Percentiles rank a stretch among this genome's conserved stretches.
Conservation (phyloP, 37 sponge, comb jelly and placozoan genomes). For the Axinella damicornis region DNA sequence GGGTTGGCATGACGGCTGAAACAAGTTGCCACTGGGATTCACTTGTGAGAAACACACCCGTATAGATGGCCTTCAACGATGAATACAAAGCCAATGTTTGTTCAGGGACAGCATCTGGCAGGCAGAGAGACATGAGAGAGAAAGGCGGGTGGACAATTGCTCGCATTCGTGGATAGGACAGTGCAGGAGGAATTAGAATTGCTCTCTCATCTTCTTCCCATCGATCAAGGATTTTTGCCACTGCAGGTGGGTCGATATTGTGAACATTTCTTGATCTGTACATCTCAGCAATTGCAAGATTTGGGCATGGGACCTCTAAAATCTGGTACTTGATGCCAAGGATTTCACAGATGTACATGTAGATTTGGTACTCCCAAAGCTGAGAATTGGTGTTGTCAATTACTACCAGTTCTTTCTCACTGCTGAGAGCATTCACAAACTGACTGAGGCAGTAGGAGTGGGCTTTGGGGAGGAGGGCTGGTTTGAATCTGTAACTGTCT, state of each 20-base stretch:
- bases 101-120: conserved; percentile 8
- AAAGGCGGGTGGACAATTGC: background rate
- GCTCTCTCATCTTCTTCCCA: conserved; percentile 80
- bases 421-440: conserved; percentile 56
- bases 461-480: conserved; percentile 52
- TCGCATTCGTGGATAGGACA: conserved; percentile 42
- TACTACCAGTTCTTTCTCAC: conserved; percentile 55
- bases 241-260: conserved; percentile 36
- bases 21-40: conserved; percentile 72
- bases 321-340: conserved; percentile 47
- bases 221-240: conserved; percentile 35
- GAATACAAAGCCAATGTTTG: background rate
- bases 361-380: conserved; percentile 83
- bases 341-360: conserved; percentile 53
- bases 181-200: conserved; percentile 62
- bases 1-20: conserved; percentile 39
- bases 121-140: conserved; percentile 43
- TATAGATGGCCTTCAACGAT: conserved; percentile 38
- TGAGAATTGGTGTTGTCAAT: conserved; percentile 89
- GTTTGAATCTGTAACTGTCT: conserved; percentile 67
- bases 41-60: conserved; percentile 66
- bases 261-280: conserved; percentile 71
- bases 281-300: conserved; percentile 20
- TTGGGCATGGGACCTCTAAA: conserved; percentile 74
- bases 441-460: conserved; percentile 67